Base-by-base conservation (phyloP, 1,140 invertebrate genomes). In the Drosophila santomea region DNA sequence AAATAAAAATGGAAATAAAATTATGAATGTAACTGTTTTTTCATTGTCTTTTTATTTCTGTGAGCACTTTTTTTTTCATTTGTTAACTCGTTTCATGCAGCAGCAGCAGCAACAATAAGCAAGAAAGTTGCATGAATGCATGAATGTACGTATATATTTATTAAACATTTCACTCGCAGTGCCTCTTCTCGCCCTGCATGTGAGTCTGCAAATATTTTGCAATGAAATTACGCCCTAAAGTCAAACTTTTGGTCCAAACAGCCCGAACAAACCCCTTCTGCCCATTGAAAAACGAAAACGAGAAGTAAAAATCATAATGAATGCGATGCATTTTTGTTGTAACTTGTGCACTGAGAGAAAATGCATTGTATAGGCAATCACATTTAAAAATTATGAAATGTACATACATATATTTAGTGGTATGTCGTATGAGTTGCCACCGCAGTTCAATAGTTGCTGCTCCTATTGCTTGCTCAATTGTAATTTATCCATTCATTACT, bases 201-300 rank as follows among this genome's bases (percentile, higher is more conserved):
- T 74, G 56, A 52, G 36, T 52, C 36, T 74, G 60, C 36, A 85
- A 86, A 85, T 85, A 81, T 86, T 85, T 85, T 84, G 82, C 82
- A 85, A 85, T 86, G 82, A 85, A 85, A 85, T 85, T 85, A 85
- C 82, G 78, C 82, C 82, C 78, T 81, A 78, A 85, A 85, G 82
- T 85, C 82, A 86, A 85, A 85, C 68, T 86, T 85, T 85, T 84
- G 58, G 48, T 35, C 39, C 59, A 56, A 60, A 64, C 17, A 15
- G 32, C 50, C 54, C 47, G 41, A 61, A 64, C 44, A 56, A 25
- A 5, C 20, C 58, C 44, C 32, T 15, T 45, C 20, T 63, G 52
- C 52, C 61, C 54, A 47, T 57, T 57, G 50, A 69, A 50, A 69
- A 78, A 60, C 57, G 74, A 74, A 74, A 69, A 75, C 56, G 56